Evolutionary conservation across 2,113 vertebrate genomes (phyloP), one percentile per base, ranked within the genome.

Genomic region (Dicrurus megarhynchus): DNA sequence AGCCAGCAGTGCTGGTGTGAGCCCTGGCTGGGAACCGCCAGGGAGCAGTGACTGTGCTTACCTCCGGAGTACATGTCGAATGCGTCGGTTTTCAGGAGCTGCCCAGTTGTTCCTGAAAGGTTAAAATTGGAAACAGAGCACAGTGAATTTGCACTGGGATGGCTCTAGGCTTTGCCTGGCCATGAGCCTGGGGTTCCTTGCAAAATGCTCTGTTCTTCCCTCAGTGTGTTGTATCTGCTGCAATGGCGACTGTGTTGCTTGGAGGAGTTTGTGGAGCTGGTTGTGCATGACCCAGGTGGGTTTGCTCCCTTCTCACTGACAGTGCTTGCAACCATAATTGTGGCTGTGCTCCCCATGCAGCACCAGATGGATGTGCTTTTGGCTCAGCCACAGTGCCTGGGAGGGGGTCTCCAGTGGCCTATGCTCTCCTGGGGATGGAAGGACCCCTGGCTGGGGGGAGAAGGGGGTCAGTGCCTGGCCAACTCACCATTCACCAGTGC

Each of bases 401-500:
- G 30, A 42, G 6, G 1, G 23, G 39, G 13, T 65, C 17, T 26
- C 10, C 0, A 5, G 16, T 27, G 44, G 22, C 37, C 64, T 65
- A n/a, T 71, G 46, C 53, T 39, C n/a, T 85, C 33, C 67, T 19
- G 11, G 55, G 26, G 19, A 7, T 60, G 26, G 46, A 71, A 70
- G 39, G 20, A 56, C 6, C 30, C 41, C 23, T 1, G 5, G 24
- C 20, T 3, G 0, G 7, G 19, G 46, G 32, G 16, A 49, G 39
- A 65, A 24, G 21, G 16, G 56, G 33, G 4, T 41, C 56, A 42
- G 10, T 28, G 37, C 13, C 74, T 16, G 2, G 37, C 37, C 2
- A 2, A 97, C 99, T 98, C 96, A 99, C 99, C 98, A 1, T 99
- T 98, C 67, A 99, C 90, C 71, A 99, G 87, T 2, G 96, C 98